phyloP scores from a whole-genome alignment of 2,113 vertebrate genomes.

The Channa maculata region DNA sequence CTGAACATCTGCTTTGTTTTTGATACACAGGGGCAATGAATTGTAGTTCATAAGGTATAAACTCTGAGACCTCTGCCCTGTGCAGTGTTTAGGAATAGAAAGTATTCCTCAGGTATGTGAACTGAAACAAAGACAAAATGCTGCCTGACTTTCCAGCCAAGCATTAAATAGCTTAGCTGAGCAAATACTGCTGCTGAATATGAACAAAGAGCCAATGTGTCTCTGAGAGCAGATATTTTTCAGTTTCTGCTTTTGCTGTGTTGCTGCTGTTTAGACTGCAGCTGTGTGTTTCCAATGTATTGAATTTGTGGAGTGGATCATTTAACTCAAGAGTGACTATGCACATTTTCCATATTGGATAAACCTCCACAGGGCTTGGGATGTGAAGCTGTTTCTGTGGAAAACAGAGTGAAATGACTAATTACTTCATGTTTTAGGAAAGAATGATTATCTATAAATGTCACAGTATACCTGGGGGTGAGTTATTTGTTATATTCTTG shows the following conservation, averaged over 20 bases:
- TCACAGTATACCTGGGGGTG: background rate
- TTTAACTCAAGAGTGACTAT: conserved; percentile 41
- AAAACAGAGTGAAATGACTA: conserved; percentile 9
- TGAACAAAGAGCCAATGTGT: conserved; percentile 52
- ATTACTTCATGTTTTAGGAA: background rate
- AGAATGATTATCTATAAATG: background rate
- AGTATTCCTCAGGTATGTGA: conserved; percentile 66
- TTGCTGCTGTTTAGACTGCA: conserved; percentile 30
- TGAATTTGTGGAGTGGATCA: conserved; percentile 42
- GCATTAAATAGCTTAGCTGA: conserved; percentile 61
- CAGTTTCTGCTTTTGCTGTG: conserved; percentile 20
- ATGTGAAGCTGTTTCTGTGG: conserved; percentile 1
- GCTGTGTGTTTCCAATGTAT: conserved; percentile 18
- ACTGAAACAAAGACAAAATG: conserved; percentile 69
- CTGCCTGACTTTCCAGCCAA: conserved; percentile 49
- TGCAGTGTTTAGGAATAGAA: conserved; percentile 45
- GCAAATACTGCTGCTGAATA: conserved; percentile 40
- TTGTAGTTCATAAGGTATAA: conserved; percentile 44
- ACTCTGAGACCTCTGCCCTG: conserved; percentile 30
- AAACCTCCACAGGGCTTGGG: conserved; percentile 4
- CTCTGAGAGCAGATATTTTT: conserved; percentile 39
- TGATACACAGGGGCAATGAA: conserved; percentile 4
- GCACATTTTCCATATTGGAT: conserved; percentile 21
- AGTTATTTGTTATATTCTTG: background rate
- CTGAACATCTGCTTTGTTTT: conserved; percentile 25